phyloP scores from a whole-genome alignment of 35 echinoderm and acorn worm genomes.

The Strongylocentrotus purpuratus region DNA sequence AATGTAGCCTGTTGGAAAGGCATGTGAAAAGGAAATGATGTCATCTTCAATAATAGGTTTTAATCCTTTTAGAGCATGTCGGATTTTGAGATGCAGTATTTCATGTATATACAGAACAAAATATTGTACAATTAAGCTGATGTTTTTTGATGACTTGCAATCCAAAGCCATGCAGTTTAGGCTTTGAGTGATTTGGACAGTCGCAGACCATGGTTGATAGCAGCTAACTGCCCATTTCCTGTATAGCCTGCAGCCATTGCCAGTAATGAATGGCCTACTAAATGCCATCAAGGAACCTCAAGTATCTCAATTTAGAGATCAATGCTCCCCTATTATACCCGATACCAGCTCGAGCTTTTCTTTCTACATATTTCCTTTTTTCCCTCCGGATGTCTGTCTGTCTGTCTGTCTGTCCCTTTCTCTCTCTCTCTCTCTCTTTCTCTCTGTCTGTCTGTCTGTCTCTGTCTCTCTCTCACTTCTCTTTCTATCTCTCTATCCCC shows the following conservation, averaged over 20 bases:
- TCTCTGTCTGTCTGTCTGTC: background rate
- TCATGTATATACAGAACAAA: no score
- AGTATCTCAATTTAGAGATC: slow-evolving; percentile 5
- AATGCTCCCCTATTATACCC: background rate
- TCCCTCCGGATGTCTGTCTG: background rate
- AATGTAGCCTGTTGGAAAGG: no score
- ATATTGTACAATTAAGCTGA: no score
- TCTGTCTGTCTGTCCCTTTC: background rate
- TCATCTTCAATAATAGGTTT: no score
- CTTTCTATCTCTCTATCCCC: background rate
- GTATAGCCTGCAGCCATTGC: background rate
- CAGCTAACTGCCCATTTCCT: background rate
- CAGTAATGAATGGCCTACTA: background rate
- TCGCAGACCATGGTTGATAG: background rate
- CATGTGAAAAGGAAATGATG: no score
- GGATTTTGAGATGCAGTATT: background rate
- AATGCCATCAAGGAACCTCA: background rate
- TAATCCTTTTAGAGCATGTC: background rate
- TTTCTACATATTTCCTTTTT: no score
- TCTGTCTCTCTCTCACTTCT: background rate
- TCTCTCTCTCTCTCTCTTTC: no score
- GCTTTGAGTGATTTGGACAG: background rate
- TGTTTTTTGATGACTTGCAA: background rate
- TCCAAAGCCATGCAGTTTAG: background rate
- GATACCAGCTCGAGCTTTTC: background rate